Percentiles rank a stretch among this genome's conserved stretches.
Conservation (phyloP, 2,113 vertebrate genomes). For the Eptesicus fuscus region DNA sequence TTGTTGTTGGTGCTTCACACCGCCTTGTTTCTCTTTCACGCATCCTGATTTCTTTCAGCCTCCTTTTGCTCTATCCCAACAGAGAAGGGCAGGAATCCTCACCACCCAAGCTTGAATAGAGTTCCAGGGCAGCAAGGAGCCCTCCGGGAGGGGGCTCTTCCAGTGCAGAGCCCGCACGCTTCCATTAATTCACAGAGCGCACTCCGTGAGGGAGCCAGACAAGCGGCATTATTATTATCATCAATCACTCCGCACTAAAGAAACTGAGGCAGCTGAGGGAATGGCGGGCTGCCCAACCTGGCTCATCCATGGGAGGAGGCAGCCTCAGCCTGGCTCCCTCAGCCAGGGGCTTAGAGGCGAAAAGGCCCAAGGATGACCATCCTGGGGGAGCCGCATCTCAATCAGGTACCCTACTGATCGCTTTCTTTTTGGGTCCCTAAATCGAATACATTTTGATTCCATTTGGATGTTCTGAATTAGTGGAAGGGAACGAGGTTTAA, state of each 20-base stretch:
- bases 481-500: slow-evolving; percentile 75
- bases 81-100: not conserved
- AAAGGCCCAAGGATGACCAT: not conserved
- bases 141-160: not conserved
- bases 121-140: not conserved
- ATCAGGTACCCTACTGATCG: not conserved
- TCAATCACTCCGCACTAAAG: slow-evolving; percentile 50
- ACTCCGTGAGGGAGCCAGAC: slow-evolving; percentile 32
- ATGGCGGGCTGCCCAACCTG: not conserved
- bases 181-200: slow-evolving; percentile 38
- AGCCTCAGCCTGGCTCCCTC: not conserved
- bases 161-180: not conserved
- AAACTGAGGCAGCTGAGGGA: slow-evolving; percentile 66
- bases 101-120: not conserved
- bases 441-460: slow-evolving; percentile 74
- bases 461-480: slow-evolving; percentile 77
- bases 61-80: not conserved
- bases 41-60: not conserved
- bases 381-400: not conserved
- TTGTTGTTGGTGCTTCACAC: not conserved
- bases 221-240: slow-evolving; percentile 51
- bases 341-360: not conserved
- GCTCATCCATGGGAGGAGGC: not conserved
- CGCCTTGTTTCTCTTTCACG: not conserved
- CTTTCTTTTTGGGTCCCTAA: slow-evolving; percentile 61